Percentiles rank a stretch among this genome's conserved stretches.
Conservation (phyloP, 2,888 invertebrate species). For the Cyaniris semiargus region DNA sequence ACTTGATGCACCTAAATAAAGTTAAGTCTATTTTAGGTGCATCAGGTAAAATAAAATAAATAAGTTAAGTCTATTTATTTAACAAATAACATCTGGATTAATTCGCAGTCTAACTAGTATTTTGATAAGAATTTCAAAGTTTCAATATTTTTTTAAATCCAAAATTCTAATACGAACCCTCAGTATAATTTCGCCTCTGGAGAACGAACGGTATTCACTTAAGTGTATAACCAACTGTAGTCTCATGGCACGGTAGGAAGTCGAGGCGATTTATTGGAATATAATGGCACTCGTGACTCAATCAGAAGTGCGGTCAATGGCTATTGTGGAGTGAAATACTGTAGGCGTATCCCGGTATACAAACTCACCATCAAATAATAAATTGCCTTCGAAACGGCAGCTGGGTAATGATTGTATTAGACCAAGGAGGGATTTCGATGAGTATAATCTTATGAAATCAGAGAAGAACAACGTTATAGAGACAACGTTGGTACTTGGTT, state of each 20-base stretch:
- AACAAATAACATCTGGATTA: background rate
- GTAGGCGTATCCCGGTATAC: constrained; percentile 57
- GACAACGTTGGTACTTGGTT: too few species aligned
- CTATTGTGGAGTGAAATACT: constrained; percentile 61
- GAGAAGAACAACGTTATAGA: background rate
- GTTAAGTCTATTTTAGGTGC: too few species aligned
- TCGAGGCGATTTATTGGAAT: constrained; percentile 33
- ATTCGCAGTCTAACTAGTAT: background rate
- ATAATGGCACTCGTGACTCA: constrained; percentile 36
- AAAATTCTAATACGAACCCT: background rate
- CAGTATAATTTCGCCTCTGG: background rate
- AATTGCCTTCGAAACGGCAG: constrained; percentile 14
- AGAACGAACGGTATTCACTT: constrained; percentile 6
- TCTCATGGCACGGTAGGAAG: constrained; percentile 30
- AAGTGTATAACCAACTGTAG: constrained; percentile 13
- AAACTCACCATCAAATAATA: constrained; percentile 30
- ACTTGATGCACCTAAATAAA: background rate
- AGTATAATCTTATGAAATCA: background rate
- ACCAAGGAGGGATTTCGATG: background rate
- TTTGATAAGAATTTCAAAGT: background rate
- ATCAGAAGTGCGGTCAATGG: constrained; percentile 51
- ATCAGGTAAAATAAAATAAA: too few species aligned
- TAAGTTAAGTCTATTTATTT: too few species aligned
- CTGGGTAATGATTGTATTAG: constrained; percentile 26
- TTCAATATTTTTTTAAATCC: background rate